Percentiles rank a stretch among this genome's conserved stretches.
Evolutionary conservation across 2,797 vertebrate species (phyloP).

Genomic region (Ptychobarbus kaznakovi): DNA sequence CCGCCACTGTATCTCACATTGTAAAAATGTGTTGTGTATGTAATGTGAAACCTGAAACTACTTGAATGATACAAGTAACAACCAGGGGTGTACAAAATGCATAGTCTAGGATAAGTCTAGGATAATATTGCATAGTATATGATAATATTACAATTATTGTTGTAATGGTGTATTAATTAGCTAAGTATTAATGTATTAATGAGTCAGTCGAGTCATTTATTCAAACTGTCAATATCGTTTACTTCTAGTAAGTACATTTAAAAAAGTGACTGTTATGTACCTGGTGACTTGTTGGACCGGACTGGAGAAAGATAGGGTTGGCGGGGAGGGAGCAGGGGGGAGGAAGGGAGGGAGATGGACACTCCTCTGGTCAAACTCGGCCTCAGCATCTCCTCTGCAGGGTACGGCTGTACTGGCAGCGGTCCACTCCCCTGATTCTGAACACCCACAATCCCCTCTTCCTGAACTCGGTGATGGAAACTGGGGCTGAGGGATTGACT

Average conservation of each 20-base stretch:
- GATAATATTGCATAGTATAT: no score
- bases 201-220: not conserved
- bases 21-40: not conserved
- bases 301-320: constrained; percentile 83
- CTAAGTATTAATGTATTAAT: not conserved
- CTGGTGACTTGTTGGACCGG: constrained; percentile 87
- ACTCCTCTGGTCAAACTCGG: constrained; percentile 83
- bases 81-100: no score
- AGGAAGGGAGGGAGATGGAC: constrained; percentile 95
- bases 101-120: no score
- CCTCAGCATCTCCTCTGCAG: constrained; percentile 66
- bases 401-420: constrained; percentile 59
- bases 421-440: constrained; percentile 42
- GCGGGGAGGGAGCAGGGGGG: constrained; percentile 92
- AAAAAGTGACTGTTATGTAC: constrained; percentile 68
- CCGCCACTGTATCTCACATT: no score
- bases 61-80: not conserved
- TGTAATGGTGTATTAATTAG: no score
- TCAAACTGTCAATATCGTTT: not conserved
- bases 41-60: not conserved
- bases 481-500: constrained; percentile 78
- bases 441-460: constrained; percentile 24
- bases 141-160: no score
- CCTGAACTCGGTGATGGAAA: constrained; percentile 35
- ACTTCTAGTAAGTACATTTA: not conserved